phyloP scores from a whole-genome alignment of 2,797 vertebrate genomes.

The Coreius guichenoti region DNA sequence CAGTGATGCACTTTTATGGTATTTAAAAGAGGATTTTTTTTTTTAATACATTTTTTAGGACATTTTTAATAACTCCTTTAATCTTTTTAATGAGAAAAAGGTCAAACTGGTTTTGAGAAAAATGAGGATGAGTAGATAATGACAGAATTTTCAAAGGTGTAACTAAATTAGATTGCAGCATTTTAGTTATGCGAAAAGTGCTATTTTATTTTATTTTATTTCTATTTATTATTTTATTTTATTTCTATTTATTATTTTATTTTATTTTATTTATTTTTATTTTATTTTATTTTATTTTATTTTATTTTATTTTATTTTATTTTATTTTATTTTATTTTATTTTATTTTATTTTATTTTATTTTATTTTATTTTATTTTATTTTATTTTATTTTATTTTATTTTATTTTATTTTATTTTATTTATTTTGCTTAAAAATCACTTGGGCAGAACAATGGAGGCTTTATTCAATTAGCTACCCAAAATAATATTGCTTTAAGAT shows the following conservation, averaged over 20 bases:
- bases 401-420: neutral
- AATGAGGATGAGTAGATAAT: neutral
- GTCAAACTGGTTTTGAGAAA: neutral
- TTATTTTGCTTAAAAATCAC: neutral
- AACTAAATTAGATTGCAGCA: neutral
- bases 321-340: too few species aligned
- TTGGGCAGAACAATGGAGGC: neutral
- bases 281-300: too few species aligned
- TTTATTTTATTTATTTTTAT: neutral
- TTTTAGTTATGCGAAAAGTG: neutral
- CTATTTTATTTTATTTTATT: neutral
- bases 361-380: too few species aligned
- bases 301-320: neutral
- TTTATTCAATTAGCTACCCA: neutral
- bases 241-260: too few species aligned
- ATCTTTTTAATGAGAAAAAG: neutral
- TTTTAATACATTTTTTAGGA: too few species aligned
- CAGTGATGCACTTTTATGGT: neutral
- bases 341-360: neutral
- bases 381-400: neutral
- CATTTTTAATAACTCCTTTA: constrained; percentile 3
- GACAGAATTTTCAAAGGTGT: neutral
- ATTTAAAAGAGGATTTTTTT: constrained; percentile 2
- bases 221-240: too few species aligned
- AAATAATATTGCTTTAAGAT: neutral